Conservation (phyloP, 2,888 invertebrate genomes). For the Eledona agricola region DNA sequence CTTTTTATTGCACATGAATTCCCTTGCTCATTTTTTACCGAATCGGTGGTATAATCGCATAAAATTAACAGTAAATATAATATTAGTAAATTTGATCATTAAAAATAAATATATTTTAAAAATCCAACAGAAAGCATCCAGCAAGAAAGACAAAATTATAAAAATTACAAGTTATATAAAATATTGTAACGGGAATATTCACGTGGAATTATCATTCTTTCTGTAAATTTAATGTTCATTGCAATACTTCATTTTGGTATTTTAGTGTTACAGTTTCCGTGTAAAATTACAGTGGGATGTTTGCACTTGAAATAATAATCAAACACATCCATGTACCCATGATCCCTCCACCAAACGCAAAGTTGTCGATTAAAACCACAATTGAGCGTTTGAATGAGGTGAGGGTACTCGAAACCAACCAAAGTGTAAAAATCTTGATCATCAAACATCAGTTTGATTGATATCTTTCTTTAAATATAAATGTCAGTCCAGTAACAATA, state of each 20-base stretch:
- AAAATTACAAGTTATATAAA: too few species aligned
- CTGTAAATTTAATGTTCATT: too few species aligned
- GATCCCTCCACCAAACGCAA: slow-evolving; percentile 82
- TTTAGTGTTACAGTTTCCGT: slow-evolving; percentile 79
- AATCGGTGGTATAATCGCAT: too few species aligned
- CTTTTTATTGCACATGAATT: too few species aligned
- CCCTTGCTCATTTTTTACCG: too few species aligned
- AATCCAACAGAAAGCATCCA: too few species aligned
- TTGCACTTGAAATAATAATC: slow-evolving; percentile 75
- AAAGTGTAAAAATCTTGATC: slow-evolving; percentile 86
- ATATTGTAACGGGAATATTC: too few species aligned
- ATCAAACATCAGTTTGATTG: too few species aligned
- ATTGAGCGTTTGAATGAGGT: slow-evolving; percentile 75
- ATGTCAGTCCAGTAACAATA: slow-evolving; percentile 82
- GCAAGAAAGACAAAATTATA: too few species aligned
- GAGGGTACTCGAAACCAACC: slow-evolving; percentile 73
- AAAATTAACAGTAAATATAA: too few species aligned
- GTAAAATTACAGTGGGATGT: slow-evolving; percentile 72
- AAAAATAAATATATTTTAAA: too few species aligned
- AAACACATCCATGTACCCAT: slow-evolving; percentile 78
- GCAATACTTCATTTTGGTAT: slow-evolving; percentile 63
- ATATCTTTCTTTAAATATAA: slow-evolving; percentile 77
- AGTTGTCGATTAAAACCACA: slow-evolving; percentile 85
- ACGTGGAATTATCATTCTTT: slow-evolving; percentile 11
- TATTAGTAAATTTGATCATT: too few species aligned